Percentiles rank a stretch among this genome's conserved stretches.
These are phyloP conservation scores for Gymnocheta viridis DNA, from an alignment of 2,888 invertebrate genomes.

Conservation along the genomic window DNA sequence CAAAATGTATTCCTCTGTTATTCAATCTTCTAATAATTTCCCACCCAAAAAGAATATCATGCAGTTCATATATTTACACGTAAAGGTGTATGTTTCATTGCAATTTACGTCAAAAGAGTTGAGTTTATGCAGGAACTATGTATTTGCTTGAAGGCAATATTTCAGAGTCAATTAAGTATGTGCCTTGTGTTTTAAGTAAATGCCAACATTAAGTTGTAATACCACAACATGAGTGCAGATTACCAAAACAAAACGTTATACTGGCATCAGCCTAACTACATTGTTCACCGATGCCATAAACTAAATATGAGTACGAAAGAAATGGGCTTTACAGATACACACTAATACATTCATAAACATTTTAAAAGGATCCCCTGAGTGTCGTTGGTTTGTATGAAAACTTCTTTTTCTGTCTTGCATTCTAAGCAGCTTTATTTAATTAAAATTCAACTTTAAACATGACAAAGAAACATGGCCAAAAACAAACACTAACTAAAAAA, in stretches of 20 bases:
- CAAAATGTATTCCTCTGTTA: too few species aligned
- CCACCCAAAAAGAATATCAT: too few species aligned
- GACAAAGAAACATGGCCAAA: conserved; percentile 25
- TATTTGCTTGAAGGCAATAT: conserved; percentile 8
- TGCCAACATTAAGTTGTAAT: conserved; percentile 41
- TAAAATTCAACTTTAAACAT: conserved; percentile 71
- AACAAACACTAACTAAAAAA: neutral
- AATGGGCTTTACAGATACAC: neutral
- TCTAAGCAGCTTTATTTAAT: conserved; percentile 71
- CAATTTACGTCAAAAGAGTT: conserved; percentile 21
- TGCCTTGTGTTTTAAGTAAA: neutral
- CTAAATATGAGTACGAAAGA: too few species aligned
- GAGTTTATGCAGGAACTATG: neutral
- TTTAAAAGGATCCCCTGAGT: conserved; percentile 73
- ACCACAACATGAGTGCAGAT: conserved; percentile 35
- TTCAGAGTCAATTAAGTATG: conserved; percentile 11
- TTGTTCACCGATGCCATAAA: too few species aligned
- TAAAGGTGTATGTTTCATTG: neutral
- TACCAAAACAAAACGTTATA: conserved; percentile 4
- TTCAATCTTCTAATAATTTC: too few species aligned
- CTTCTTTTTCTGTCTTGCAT: conserved; percentile 59
- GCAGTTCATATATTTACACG: neutral
- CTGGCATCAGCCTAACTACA: conserved; percentile 10
- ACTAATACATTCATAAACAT: neutral
- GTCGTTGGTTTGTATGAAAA: conserved; percentile 71